phyloP scores from a whole-genome alignment of 2,888 invertebrate species.

The Nemotelus pantherinus region DNA sequence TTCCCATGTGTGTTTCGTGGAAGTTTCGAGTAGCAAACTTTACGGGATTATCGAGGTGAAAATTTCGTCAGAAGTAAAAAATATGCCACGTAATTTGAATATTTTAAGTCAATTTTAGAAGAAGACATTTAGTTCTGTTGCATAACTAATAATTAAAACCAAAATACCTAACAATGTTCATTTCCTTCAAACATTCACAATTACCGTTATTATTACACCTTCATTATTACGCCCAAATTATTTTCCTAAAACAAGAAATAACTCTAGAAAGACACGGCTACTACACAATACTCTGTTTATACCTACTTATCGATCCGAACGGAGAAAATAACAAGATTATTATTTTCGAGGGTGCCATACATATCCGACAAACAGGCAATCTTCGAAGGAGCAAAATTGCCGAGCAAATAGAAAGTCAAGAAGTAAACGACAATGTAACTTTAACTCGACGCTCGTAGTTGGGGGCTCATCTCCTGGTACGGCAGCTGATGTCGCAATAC shows the following conservation, averaged over 20 bases:
- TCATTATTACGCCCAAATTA: not conserved
- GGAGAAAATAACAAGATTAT: constrained; percentile 29
- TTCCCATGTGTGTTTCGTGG: no score
- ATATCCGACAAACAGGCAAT: constrained; percentile 16
- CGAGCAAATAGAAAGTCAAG: not conserved
- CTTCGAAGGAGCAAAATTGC: not conserved
- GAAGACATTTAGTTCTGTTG: no score
- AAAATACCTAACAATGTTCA: no score
- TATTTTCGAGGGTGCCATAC: constrained; percentile 26
- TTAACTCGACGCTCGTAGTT: no score
- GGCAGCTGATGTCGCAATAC: constrained; percentile 34
- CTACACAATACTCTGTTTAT: not conserved
- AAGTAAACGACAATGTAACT: not conserved
- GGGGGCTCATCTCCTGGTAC: not conserved
- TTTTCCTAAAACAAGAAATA: not conserved
- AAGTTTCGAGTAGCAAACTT: no score
- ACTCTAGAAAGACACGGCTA: not conserved
- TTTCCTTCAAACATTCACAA: no score
- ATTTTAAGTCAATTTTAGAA: no score
- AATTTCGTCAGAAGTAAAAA: no score
- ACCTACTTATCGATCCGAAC: constrained; percentile 10
- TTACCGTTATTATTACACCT: not conserved
- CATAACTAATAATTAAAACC: no score
- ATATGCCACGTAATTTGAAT: no score
- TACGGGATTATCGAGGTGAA: no score